Conservation (phyloP, 2,113 vertebrate genomes). For the Rhipidura dahli region DNA sequence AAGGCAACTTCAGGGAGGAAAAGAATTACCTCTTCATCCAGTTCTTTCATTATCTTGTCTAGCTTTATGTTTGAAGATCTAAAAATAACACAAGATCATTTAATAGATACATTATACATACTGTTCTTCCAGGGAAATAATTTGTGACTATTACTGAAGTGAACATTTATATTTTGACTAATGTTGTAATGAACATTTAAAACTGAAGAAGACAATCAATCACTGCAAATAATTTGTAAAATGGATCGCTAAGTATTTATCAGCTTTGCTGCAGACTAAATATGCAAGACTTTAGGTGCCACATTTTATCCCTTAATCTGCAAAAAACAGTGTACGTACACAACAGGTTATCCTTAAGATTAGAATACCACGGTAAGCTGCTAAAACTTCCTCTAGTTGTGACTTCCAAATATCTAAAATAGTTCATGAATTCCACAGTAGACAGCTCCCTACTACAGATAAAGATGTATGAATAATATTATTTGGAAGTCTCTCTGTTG, state of each 20-base stretch:
- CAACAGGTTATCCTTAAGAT: not conserved
- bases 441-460: not conserved
- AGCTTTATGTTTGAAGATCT: constrained; percentile 91
- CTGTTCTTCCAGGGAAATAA: not conserved
- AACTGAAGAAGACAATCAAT: not conserved
- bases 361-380: not conserved
- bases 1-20: not conserved
- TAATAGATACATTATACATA: not conserved
- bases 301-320: not conserved
- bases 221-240: not conserved
- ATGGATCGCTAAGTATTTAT: not conserved
- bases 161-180: not conserved
- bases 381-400: not conserved
- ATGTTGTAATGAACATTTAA: not conserved
- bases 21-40: constrained; percentile 93
- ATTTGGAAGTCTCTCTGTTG: not conserved
- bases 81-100: constrained; percentile 27
- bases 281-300: not conserved
- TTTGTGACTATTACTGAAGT: not conserved
- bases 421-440: not conserved
- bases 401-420: not conserved
- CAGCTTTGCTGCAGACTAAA: not conserved
- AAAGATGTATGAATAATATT: not conserved
- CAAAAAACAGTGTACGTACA: not conserved
- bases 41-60: constrained; percentile 95